Base-by-base conservation (phyloP, 2,113 vertebrate genomes). In the Poecilia latipinna region DNA sequence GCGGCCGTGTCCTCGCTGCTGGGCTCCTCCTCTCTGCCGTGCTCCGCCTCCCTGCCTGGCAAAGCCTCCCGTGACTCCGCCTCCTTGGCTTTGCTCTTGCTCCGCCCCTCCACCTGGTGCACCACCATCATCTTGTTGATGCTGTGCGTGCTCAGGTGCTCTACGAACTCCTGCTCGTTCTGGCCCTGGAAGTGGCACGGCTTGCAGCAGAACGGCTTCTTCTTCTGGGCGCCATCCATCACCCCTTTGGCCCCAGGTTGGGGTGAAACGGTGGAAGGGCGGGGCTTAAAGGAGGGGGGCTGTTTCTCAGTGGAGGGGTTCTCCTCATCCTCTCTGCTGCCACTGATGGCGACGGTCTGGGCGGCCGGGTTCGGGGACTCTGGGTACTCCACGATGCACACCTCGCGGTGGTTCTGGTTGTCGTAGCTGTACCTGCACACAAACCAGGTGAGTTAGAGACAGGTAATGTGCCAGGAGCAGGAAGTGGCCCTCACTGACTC, bases 191-290 rank as follows among this genome's bases (percentile, higher is more conserved):
- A 99, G 77, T 96, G 96, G 82, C 97, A 99, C 0, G 98, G 97
- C 85, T 98, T 98, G 74, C 98, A 99, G 72, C 96, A 96, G 77
- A 99, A 98, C 0, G 97, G 97, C 61, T 99, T 99, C 88, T 95
- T 96, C 93, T 97, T 99, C 68, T 87, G 92, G 13, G 57, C 86
- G 37, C 93, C 92, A 79, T 96, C 96, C 10, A 92, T 2, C 2
- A 86, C 19, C 39, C 60, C 90, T 84, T 84, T 95, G 26, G 5
- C 0, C 33, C 11, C 79, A 66, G 65, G 61, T 8, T 74, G 0
- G 0, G 85, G 70, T 2, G 32, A 15, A 35, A 69, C 69, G 8
- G 93, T 0, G 17, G 79, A n/a, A 33, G 64, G 8, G 67, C 6
- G 33, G 35, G 71, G 61, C 42, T 60, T 32, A 3, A 63, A 12